These are phyloP conservation scores for Pseudococcus longispinus DNA, from an alignment of 2,888 invertebrate species.

Conservation along the genomic window DNA sequence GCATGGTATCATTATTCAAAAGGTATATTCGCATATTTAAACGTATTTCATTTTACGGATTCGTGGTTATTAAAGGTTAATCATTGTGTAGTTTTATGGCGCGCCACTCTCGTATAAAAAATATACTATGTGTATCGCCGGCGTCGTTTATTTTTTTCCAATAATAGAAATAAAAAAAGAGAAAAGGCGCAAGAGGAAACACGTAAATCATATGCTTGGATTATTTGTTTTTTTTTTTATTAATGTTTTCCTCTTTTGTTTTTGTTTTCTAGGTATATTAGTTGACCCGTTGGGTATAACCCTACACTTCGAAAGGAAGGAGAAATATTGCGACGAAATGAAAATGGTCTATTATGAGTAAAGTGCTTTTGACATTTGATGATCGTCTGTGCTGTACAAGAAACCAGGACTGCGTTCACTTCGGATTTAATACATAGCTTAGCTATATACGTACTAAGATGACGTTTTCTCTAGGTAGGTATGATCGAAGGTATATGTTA, in stretches of 20 bases:
- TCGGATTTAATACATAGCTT: too few relatives aligned
- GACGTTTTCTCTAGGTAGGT: too few relatives aligned
- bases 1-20: conserved; percentile 43
- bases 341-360: too few relatives aligned
- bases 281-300: not conserved
- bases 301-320: too few relatives aligned
- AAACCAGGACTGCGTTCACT: too few relatives aligned
- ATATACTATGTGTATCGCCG: not conserved
- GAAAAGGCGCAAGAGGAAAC: not conserved
- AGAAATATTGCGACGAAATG: not conserved
- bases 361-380: too few relatives aligned
- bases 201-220: not conserved
- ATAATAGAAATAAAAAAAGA: not conserved
- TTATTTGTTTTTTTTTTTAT: not conserved
- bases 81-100: conserved; percentile 24
- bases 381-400: too few relatives aligned
- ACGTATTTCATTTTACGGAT: conserved; percentile 41
- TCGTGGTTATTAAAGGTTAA: conserved; percentile 39
- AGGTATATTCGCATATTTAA: conserved; percentile 45
- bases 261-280: not conserved
- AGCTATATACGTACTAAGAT: too few relatives aligned
- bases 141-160: not conserved
- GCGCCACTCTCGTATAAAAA: not conserved
- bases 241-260: not conserved
- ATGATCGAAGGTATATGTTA: too few relatives aligned